Evolutionary conservation across 2,797 vertebrate genomes (phyloP).

Genomic region (Coccyzus lansbergi): DNA sequence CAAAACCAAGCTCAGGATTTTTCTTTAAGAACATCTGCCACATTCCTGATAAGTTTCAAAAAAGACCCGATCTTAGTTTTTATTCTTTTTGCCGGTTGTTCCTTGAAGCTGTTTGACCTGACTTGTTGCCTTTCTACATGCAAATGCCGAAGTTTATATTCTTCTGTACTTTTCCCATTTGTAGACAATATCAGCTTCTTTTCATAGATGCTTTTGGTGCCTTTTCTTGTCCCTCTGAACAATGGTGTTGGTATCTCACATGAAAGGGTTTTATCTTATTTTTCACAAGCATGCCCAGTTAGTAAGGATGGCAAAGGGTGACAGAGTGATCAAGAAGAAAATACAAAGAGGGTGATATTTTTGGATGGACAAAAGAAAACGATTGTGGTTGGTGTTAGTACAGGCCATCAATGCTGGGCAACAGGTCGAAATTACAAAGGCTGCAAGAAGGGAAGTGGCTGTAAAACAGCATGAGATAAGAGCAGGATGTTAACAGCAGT

Average conservation of each 20-base stretch:
- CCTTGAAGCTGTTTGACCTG: neutral
- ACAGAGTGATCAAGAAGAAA: neutral
- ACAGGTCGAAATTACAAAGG: neutral
- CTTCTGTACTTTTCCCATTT: neutral
- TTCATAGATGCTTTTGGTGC: neutral
- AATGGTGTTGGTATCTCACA: neutral
- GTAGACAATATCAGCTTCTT: neutral
- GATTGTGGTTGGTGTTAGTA: neutral
- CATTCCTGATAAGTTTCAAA: neutral
- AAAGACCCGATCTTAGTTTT: neutral
- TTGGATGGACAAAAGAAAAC: neutral
- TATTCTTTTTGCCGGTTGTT: neutral
- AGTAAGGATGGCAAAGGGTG: neutral
- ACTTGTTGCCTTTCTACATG: neutral
- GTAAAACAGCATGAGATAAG: neutral
- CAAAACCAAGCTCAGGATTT: neutral
- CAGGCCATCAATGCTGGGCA: neutral
- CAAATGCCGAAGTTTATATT: neutral
- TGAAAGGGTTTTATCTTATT: neutral
- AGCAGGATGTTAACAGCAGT: neutral
- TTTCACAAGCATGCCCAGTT: neutral
- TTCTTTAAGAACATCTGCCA: neutral
- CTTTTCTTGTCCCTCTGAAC: neutral
- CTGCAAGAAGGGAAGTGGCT: neutral
- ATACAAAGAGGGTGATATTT: neutral